phyloP scores from a whole-genome alignment of 2,797 vertebrate species.

The Characodon lateralis region DNA sequence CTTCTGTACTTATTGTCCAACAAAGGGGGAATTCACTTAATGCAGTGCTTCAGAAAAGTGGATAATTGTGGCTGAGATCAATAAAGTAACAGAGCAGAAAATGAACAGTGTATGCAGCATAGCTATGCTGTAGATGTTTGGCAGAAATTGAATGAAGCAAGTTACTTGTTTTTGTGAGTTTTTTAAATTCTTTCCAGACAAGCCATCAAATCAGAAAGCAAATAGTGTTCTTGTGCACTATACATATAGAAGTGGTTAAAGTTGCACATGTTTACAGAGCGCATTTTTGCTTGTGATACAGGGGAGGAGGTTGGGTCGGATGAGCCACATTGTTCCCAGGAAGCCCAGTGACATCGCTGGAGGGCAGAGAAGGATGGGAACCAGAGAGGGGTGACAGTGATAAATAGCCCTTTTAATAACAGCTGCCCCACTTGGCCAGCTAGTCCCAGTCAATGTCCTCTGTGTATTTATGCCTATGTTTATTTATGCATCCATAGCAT shows the following conservation, averaged over 20 bases:
- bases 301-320: conserved; percentile 74
- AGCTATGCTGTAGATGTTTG: conserved; percentile 64
- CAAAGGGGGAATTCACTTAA: conserved; percentile 86
- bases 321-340: conserved; percentile 85
- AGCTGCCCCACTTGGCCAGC: conserved; percentile 87
- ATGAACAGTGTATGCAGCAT: conserved; percentile 78
- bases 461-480: conserved; percentile 88
- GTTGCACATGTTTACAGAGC: conserved; percentile 44
- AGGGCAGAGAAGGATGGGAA: conserved; percentile 83
- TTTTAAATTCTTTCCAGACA: conserved; percentile 39
- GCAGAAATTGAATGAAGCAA: conserved; percentile 59
- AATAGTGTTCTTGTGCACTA: conserved; percentile 33
- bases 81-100: conserved; percentile 87
- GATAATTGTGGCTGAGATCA: conserved; percentile 88
- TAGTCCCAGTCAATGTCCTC: conserved; percentile 84
- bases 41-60: conserved; percentile 84
- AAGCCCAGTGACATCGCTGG: conserved; percentile 84
- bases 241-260: conserved; percentile 35
- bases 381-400: conserved; percentile 86
- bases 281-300: conserved; percentile 44
- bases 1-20: conserved; percentile 88
- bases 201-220: conserved; percentile 48
- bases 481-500: conserved; percentile 87
- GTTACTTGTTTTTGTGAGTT: conserved; percentile 50
- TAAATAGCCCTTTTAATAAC: conserved; percentile 91